Conservation (phyloP, 2,888 invertebrate genomes). For the Drosophila demipolita region DNA sequence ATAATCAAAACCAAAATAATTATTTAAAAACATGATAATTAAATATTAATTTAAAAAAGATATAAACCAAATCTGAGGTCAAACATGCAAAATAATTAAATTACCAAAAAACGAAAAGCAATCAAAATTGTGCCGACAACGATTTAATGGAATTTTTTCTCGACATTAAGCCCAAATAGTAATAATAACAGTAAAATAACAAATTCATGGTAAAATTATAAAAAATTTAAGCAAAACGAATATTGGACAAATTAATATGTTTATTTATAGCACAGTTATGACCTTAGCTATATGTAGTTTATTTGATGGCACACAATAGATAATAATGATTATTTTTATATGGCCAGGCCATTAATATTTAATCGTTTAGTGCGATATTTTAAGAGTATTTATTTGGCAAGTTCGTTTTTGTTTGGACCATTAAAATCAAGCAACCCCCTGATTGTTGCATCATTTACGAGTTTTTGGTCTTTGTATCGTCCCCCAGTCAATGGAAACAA, state of each 20-base stretch:
- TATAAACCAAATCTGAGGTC: constrained; percentile 56
- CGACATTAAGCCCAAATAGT: neutral
- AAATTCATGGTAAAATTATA: constrained; percentile 44
- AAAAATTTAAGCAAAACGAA: constrained; percentile 27
- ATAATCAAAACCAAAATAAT: constrained; percentile 7
- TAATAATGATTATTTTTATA: constrained; percentile 8
- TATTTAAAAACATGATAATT: constrained; percentile 29
- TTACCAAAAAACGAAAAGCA: neutral
- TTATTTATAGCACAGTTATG: constrained; percentile 26
- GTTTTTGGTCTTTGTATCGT: neutral
- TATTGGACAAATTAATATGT: neutral
- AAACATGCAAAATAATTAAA: constrained; percentile 33
- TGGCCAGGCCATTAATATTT: constrained; percentile 26
- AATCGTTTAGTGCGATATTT: constrained; percentile 30
- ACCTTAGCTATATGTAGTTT: constrained; percentile 31
- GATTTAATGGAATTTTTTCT: constrained; percentile 48
- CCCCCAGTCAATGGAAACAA: constrained; percentile 7
- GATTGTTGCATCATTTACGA: constrained; percentile 23
- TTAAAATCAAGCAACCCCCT: constrained; percentile 21
- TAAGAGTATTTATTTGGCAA: constrained; percentile 31
- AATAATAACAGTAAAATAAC: constrained; percentile 4
- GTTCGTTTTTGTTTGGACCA: constrained; percentile 20
- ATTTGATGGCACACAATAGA: constrained; percentile 33
- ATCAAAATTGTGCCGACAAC: constrained; percentile 43
- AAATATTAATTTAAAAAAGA: constrained; percentile 17